These are phyloP conservation scores for Hydroisotoma schaefferi DNA, from an alignment of 2,888 invertebrate genomes.

Conservation along the genomic window DNA sequence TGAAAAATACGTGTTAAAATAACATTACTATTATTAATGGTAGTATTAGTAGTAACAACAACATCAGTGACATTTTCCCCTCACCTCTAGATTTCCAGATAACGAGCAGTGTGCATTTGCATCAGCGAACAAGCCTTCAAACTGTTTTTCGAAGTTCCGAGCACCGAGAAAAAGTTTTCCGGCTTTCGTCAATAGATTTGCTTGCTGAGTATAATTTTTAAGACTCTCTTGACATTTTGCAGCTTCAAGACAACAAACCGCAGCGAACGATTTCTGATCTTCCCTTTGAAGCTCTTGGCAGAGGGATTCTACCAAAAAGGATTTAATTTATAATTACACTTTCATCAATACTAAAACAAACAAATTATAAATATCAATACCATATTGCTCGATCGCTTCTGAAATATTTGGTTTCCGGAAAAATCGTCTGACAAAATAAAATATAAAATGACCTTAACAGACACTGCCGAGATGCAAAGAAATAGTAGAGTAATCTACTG, in stretches of 20 bases:
- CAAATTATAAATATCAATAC: constrained; percentile 17
- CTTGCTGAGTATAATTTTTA: constrained; percentile 41
- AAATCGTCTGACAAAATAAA: constrained; percentile 37
- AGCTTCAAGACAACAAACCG: constrained; percentile 44
- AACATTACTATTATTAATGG: neutral
- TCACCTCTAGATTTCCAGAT: constrained; percentile 39
- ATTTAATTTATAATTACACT: neutral
- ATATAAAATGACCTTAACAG: neutral
- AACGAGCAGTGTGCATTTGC: constrained; percentile 12
- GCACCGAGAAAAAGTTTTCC: constrained; percentile 26
- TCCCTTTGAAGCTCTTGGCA: constrained; percentile 44
- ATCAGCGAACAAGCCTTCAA: neutral
- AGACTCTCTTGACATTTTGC: constrained; percentile 46
- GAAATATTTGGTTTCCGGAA: constrained; percentile 48
- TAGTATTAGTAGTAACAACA: no score
- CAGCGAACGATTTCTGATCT: constrained; percentile 45
- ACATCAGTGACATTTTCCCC: neutral
- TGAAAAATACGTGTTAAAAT: constrained; percentile 7
- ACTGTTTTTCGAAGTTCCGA: constrained; percentile 9
- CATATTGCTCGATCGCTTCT: constrained; percentile 47
- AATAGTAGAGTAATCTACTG: neutral
- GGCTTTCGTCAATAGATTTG: constrained; percentile 41
- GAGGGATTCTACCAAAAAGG: constrained; percentile 36
- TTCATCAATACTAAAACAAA: neutral
- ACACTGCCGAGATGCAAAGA: no score